Conservation (phyloP, 2,888 invertebrate genomes). For the Erebia ligea region DNA sequence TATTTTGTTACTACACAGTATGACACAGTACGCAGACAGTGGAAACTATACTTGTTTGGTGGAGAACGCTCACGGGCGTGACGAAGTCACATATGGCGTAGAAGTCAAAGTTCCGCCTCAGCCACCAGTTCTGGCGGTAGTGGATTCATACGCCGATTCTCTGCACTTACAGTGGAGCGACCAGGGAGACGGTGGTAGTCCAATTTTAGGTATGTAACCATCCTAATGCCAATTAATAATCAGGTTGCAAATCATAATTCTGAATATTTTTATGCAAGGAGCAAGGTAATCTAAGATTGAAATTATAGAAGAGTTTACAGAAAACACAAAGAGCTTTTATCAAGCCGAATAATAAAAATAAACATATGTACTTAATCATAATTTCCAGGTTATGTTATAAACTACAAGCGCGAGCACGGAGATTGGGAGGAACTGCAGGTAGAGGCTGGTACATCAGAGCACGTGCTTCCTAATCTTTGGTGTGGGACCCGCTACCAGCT, state of each 20-base stretch:
- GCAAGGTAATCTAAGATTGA: background rate
- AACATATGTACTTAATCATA: background rate
- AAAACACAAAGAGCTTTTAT: background rate
- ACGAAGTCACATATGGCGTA: constrained; percentile 91
- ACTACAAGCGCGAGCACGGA: constrained; percentile 94
- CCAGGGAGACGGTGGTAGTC: constrained; percentile 92
- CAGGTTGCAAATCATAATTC: background rate
- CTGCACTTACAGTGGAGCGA: constrained; percentile 92
- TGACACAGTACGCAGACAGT: constrained; percentile 90
- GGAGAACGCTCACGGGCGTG: constrained; percentile 92
- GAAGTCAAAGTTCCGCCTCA: constrained; percentile 92
- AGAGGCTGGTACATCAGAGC: constrained; percentile 90
- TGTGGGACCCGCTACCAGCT: constrained; percentile 94
- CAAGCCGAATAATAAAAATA: background rate
- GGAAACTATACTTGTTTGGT: constrained; percentile 96
- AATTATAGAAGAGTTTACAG: background rate
- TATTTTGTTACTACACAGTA: constrained; percentile 55
- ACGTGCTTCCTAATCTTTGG: constrained; percentile 91
- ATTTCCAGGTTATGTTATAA: constrained; percentile 90
- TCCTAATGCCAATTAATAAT: background rate
- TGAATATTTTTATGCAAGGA: background rate
- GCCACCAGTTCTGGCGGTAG: constrained; percentile 91
- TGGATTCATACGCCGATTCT: constrained; percentile 92
- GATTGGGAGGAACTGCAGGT: constrained; percentile 96
- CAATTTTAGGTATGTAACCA: constrained; percentile 81